phyloP scores from a whole-genome alignment of 1,140 invertebrate species.

The Pseudoatta argentina region DNA sequence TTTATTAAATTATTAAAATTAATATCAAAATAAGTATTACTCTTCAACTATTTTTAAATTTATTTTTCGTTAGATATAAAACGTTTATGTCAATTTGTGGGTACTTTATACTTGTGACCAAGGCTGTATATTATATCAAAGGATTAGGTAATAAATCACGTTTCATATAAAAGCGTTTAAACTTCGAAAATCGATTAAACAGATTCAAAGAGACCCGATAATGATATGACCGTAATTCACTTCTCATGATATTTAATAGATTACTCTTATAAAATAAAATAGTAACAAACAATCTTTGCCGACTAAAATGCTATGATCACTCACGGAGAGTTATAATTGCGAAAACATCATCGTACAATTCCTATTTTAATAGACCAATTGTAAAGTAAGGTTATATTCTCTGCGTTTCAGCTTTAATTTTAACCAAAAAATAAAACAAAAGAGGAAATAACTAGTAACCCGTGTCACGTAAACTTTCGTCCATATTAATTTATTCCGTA shows the following conservation, averaged over 20 bases:
- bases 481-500: neutral
- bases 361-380: constrained; percentile 14
- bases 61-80: too few relatives aligned
- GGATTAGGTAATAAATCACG: neutral
- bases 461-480: constrained; percentile 1
- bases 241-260: too few relatives aligned
- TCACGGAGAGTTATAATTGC: constrained; percentile 7
- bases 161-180: constrained; percentile 18
- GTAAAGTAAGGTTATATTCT: neutral
- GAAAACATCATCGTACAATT: constrained; percentile 30
- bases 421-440: neutral
- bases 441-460: neutral
- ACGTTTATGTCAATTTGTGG: too few relatives aligned
- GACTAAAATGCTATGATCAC: neutral
- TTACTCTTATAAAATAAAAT: constrained; percentile 5
- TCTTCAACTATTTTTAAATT: too few relatives aligned
- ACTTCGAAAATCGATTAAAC: neutral
- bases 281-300: neutral
- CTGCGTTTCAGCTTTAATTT: constrained; percentile 12
- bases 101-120: neutral
- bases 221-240: neutral
- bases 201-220: neutral
- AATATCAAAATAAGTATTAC: too few relatives aligned
- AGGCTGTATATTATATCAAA: neutral
- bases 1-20: too few relatives aligned